Conservation (phyloP, 2,113 vertebrate species). For the Trochalopteron elliotii region DNA sequence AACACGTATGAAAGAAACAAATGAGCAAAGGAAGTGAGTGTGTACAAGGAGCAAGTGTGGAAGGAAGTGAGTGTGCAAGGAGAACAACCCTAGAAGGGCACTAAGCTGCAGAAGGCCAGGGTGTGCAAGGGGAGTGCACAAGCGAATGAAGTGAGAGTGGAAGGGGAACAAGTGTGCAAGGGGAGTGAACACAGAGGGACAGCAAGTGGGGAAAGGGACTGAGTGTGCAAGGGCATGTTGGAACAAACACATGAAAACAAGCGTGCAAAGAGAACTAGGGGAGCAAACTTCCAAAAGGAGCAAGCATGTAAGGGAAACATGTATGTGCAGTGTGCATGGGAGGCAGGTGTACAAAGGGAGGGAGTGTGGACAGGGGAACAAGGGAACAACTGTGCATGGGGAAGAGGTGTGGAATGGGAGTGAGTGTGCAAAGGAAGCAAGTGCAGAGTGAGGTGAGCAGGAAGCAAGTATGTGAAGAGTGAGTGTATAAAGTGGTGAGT, state of each 20-base stretch:
- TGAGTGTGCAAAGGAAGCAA: background rate
- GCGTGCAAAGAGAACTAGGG: background rate
- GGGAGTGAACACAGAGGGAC: background rate
- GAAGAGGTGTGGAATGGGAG: background rate
- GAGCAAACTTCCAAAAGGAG: background rate
- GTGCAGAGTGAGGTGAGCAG: background rate
- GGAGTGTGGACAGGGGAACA: background rate
- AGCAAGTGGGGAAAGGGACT: fast-evolving
- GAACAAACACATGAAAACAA: background rate
- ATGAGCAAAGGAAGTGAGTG: background rate
- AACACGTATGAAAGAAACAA: fast-evolving
- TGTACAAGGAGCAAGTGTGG: background rate
- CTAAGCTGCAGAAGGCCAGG: background rate
- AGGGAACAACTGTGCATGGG: background rate
- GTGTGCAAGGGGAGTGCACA: background rate
- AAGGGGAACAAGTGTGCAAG: background rate
- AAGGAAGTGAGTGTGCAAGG: background rate
- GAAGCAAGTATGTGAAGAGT: background rate
- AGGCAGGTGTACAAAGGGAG: background rate
- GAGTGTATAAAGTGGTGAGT: background rate
- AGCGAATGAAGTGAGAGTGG: background rate
- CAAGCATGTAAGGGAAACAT: fast-evolving
- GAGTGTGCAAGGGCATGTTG: background rate
- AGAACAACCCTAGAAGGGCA: background rate
- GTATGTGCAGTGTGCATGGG: background rate